Conservation (phyloP, 2,113 vertebrate genomes). For the Reinhardtius hippoglossoides region DNA sequence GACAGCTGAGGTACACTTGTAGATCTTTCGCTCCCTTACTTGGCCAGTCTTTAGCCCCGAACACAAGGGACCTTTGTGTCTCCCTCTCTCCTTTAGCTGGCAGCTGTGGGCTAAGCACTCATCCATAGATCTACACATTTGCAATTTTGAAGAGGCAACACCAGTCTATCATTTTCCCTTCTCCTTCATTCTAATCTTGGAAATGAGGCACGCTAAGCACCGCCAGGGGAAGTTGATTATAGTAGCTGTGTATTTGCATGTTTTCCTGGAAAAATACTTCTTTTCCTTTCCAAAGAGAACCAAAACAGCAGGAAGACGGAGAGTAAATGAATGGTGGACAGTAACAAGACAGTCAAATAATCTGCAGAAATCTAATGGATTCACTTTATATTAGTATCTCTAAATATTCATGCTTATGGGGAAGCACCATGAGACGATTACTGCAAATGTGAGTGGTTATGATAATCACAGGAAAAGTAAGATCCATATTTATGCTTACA, state of each 20-base stretch:
- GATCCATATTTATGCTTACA: constrained; percentile 61
- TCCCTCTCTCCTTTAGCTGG: constrained; percentile 70
- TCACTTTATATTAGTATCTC: constrained; percentile 46
- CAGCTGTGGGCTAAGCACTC: constrained; percentile 78
- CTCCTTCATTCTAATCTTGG: constrained; percentile 54
- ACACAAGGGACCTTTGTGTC: constrained; percentile 77
- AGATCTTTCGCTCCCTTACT: constrained; percentile 74
- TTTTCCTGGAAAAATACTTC: constrained; percentile 31
- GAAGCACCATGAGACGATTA: constrained; percentile 50
- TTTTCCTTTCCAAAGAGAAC: constrained; percentile 37
- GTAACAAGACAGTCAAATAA: constrained; percentile 34
- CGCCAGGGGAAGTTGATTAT: constrained; percentile 60
- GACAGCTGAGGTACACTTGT: constrained; percentile 80
- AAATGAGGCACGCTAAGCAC: constrained; percentile 49
- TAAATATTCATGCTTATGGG: constrained; percentile 39
- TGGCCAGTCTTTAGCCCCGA: constrained; percentile 69
- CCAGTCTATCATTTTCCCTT: constrained; percentile 53
- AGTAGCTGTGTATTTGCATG: constrained; percentile 54
- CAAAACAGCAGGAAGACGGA: constrained; percentile 36
- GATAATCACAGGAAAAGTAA: constrained; percentile 67
- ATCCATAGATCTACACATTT: constrained; percentile 74
- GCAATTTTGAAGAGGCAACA: constrained; percentile 65
- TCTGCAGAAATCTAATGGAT: constrained; percentile 44
- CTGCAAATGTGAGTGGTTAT: constrained; percentile 61
- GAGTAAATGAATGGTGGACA: constrained; percentile 33